phyloP scores from a whole-genome alignment of 1,140 invertebrate genomes.

The Sitobion miscanthi region DNA sequence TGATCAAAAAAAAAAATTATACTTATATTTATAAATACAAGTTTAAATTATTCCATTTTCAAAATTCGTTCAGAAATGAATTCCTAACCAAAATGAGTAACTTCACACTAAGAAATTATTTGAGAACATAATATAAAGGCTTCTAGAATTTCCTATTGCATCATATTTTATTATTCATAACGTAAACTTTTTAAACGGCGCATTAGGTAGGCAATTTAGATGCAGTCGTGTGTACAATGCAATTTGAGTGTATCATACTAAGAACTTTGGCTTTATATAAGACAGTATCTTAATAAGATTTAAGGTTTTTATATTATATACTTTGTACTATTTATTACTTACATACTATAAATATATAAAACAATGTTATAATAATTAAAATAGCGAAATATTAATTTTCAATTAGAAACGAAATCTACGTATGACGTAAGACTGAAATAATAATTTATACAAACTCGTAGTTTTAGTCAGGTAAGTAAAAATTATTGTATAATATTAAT shows the following conservation, averaged over 20 bases:
- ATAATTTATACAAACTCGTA: background rate
- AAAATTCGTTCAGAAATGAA: too few species aligned
- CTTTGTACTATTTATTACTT: too few species aligned
- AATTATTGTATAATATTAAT: background rate
- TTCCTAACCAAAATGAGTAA: background rate
- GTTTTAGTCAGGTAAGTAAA: background rate
- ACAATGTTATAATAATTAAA: too few species aligned
- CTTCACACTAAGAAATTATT: background rate
- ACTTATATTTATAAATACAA: too few species aligned
- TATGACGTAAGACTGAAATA: too few species aligned
- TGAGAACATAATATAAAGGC: background rate
- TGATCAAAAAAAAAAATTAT: too few species aligned
- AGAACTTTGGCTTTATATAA: background rate
- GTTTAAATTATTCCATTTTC: too few species aligned
- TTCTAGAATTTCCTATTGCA: background rate
- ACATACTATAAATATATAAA: too few species aligned
- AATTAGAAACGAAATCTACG: too few species aligned
- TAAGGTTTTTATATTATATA: background rate
- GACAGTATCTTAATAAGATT: background rate
- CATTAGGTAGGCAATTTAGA: background rate
- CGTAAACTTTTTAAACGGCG: background rate
- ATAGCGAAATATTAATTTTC: background rate
- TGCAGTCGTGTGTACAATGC: background rate
- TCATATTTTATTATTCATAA: background rate
- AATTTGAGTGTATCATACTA: background rate